phyloP scores from a whole-genome alignment of 2,797 vertebrate species.

The Oreortyx pictus region DNA sequence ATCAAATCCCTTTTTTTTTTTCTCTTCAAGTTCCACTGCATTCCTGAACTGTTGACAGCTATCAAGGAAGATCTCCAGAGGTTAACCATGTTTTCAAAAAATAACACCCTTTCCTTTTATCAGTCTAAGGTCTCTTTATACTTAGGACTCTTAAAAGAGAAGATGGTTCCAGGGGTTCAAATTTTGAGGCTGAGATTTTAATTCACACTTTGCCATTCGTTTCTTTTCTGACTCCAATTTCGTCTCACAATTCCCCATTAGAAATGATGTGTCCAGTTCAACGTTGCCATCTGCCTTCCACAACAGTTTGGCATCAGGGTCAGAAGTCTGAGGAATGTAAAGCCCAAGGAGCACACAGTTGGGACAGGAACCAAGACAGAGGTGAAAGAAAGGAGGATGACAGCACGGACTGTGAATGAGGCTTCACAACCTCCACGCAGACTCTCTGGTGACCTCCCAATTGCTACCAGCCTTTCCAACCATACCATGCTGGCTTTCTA shows the following conservation, averaged over 20 bases:
- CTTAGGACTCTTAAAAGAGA: neutral
- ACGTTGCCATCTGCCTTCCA: neutral
- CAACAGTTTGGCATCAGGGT: neutral
- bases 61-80: neutral
- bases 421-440: neutral
- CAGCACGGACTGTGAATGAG: neutral
- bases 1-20: neutral
- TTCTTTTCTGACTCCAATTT: neutral
- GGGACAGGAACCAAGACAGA: too few relatives aligned
- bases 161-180: neutral
- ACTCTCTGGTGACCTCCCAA: neutral
- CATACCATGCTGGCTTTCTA: neutral
- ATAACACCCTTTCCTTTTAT: neutral
- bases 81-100: neutral
- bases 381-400: too few relatives aligned
- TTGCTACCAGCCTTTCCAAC: neutral
- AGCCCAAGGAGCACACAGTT: neutral
- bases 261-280: neutral
- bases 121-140: neutral
- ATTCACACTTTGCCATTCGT: neutral
- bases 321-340: neutral
- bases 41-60: neutral
- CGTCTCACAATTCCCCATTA: neutral
- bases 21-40: neutral
- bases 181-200: neutral